Evolutionary conservation across 1,140 invertebrate genomes (phyloP).

Genomic region (Druon quercuslanigerum): DNA sequence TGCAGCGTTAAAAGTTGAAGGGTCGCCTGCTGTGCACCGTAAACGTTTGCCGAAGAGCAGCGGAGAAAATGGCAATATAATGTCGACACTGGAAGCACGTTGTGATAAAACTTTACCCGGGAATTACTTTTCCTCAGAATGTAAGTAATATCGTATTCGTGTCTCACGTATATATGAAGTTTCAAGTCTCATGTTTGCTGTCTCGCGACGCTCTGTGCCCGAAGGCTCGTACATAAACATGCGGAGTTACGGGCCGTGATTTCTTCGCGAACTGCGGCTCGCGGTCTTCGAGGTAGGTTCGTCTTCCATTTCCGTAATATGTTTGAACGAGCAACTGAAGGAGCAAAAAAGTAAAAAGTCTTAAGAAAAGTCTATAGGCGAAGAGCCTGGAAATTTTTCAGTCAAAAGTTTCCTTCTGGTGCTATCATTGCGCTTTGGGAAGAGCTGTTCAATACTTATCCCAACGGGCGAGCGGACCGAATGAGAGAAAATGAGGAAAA

Average conservation of each 20-base stretch:
- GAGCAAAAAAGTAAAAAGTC: background rate
- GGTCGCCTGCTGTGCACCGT: background rate
- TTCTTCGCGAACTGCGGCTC: conserved; percentile 3
- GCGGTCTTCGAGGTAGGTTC: background rate
- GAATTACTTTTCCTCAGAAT: conserved; percentile 26
- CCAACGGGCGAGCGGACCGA: conserved; percentile 46
- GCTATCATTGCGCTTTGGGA: conserved; percentile 44
- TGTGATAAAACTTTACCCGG: conserved; percentile 30
- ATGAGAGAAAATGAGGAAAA: conserved; percentile 9
- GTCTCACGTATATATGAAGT: conserved; percentile 23
- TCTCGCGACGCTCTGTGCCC: background rate
- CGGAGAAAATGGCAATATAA: conserved; percentile 18
- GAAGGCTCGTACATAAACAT: conserved; percentile 11
- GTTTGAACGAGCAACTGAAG: conserved; percentile 1
- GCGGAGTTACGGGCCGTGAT: conserved; percentile 17
- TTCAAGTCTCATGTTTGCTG: conserved; percentile 22
- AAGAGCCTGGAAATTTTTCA: conserved; percentile 48
- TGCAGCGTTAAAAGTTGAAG: conserved; percentile 23
- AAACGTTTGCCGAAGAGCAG: conserved; percentile 13
- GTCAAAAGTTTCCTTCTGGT: conserved; percentile 53
- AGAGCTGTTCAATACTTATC: conserved; percentile 59
- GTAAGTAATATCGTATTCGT: conserved; percentile 30
- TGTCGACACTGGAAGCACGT: conserved; percentile 23
- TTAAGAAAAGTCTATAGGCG: background rate
- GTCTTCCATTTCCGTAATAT: conserved; percentile 31